Evolutionary conservation across 2,888 invertebrate genomes (phyloP), one percentile per base, ranked within the genome.

Genomic region (Piscicola geometra): DNA sequence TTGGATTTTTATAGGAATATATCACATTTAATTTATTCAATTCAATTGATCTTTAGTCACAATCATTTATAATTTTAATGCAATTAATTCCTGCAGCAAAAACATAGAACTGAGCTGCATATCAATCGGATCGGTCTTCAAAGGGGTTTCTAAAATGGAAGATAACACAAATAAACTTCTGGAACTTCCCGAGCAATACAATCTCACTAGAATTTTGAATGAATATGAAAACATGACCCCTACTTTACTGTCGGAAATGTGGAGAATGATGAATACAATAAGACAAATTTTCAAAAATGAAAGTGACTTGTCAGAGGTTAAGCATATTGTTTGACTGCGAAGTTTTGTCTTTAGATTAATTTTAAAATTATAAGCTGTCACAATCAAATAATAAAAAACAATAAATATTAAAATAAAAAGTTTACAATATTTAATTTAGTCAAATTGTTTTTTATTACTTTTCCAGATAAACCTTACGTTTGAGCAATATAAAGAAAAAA

Each of bases 121-220:
- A 32, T 73, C 73, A 12, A 73, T 73, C 1, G 73, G 73, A 18
- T 64, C 73, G 33, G 64, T 73, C 0, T 73, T 73, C 25, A 73
- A 64, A 30, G 60, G 32, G 15, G 36, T 36, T 12, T 60, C 52
- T n/a, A 15, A 5, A 15, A 30, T 73, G 60, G 73, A 73, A 25
- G 35, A 32, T 0, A 73, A 73, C 36, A 64, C 64, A 21, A 28
- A 35, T 25, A 2, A 33, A 1, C 9, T 73, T 60, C 30, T 33
- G 12, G 73, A 73, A 9, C 60, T 73, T 18, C 33, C 60, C 35
- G 73, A 73, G 3, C 73, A 73, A n/a, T 73, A 73, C 73, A 41
- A 73, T 25, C 73, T 73, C 1, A 21, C 35, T 9, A 73, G 73
- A 30, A 3, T 12, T 5, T 2, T 64, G 3, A 73, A 73, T n/a